phyloP scores from a whole-genome alignment of 2,797 vertebrate genomes.

The Pipistrellus kuhlii region DNA sequence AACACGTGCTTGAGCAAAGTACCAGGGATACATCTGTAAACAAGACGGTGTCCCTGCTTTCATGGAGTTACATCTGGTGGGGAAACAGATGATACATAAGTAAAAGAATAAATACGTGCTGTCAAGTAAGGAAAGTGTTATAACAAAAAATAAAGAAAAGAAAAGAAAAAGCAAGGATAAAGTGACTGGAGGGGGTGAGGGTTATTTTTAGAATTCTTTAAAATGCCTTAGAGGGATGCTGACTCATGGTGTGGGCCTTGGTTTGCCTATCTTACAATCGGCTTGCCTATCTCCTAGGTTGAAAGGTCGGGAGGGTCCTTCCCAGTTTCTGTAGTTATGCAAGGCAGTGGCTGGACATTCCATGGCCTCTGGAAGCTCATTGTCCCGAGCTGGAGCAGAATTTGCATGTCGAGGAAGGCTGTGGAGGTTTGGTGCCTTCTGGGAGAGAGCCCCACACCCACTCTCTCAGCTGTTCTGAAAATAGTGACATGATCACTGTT shows the following conservation, averaged over 20 bases:
- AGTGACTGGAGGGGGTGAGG: neutral
- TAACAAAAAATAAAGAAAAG: slow-evolving; percentile 1
- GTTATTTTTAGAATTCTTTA: slow-evolving; percentile 67
- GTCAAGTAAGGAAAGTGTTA: slow-evolving; percentile 35
- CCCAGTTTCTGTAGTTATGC: slow-evolving; percentile 66
- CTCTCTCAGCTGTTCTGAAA: slow-evolving; percentile 24
- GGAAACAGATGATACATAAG: neutral
- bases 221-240: neutral
- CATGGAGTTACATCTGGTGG: neutral
- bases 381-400: slow-evolving; percentile 41
- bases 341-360: slow-evolving; percentile 64
- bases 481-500: neutral
- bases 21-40: neutral
- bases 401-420: slow-evolving; percentile 67
- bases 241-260: neutral
- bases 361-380: slow-evolving; percentile 47
- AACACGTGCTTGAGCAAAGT: neutral
- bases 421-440: neutral
- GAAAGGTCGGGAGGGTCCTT: neutral
- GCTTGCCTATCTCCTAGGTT: neutral
- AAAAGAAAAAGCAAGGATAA: slow-evolving; percentile 4
- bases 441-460: neutral
- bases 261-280: slow-evolving; percentile 8
- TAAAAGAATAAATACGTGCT: neutral
- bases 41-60: neutral